Evolutionary conservation across 2,888 invertebrate species (phyloP), one percentile per base, ranked within the genome.

Genomic region (Trissonchulus sp.): DNA sequence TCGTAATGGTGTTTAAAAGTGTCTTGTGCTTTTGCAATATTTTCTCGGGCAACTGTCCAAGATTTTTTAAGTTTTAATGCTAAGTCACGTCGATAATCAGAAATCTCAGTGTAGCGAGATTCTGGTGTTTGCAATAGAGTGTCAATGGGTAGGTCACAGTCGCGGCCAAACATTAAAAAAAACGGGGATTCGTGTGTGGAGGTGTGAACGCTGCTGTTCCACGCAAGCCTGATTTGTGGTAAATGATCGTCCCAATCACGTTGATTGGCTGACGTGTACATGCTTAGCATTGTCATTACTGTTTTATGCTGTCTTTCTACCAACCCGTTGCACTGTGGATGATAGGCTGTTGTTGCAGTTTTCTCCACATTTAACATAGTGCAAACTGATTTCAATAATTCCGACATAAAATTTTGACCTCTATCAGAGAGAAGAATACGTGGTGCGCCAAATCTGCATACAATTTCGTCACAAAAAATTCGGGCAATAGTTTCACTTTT

Each of bases 301-400:
- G 65, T 65, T 28, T 28, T 8, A 65, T 65, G 65, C 65, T 65
- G 65, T 34, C 65, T 28, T 65, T 65, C 65, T 8, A 65, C 34
- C 15, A 65, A 28, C n/a, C 65, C 65, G 30, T 65, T 65, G 30
- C 65, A 65, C 65, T 34, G 65, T 34, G 65, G 65, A 28, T 65
- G 30, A 28, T 65, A 65, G 15, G 65, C 65, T 65, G 65, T 65
- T 28, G 65, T 65, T 18, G 8, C 3, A 65, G n/a, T 28, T 34
- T 65, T 65, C 34, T 34, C 15, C 3, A 28, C n/a, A 65, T 65
- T 34, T 31, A 65, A 15, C 8, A 65, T 8, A 18, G 30, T 65
- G 30, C 65, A 65, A 8, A 65, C 48, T 23, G 48, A 48, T 48
- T 48, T 23, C 8, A 48, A 8, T 48, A 48, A 23, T 8, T 48